Evolutionary conservation across 2,797 vertebrate genomes (phyloP).

Genomic region (Molossus alvarezi): DNA sequence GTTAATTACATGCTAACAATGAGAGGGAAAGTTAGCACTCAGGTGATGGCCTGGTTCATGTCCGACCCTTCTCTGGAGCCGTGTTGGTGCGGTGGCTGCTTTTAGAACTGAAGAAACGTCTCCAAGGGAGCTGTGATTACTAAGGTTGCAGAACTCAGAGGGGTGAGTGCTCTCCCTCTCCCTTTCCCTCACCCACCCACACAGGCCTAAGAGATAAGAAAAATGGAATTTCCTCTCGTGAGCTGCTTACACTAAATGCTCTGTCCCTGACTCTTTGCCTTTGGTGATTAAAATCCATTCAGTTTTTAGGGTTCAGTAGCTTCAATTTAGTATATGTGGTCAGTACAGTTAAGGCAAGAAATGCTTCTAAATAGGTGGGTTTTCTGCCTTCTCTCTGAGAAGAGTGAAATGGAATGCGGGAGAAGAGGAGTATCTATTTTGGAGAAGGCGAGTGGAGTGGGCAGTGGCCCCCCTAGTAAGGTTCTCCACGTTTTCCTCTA

Average conservation of each 20-base stretch:
- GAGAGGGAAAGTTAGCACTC: neutral
- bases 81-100: neutral
- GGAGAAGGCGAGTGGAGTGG: neutral
- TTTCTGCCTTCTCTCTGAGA: neutral
- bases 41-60: neutral
- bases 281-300: conserved; percentile 1
- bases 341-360: neutral
- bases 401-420: neutral
- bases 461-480: neutral
- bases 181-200: no score
- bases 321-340: neutral
- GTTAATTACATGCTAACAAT: neutral
- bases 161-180: neutral
- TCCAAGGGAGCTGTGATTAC: neutral
- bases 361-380: conserved; percentile 19
- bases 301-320: neutral
- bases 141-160: neutral
- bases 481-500: neutral
- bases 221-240: conserved; percentile 35
- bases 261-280: neutral
- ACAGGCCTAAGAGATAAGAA: neutral
- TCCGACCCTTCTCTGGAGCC: neutral
- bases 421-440: neutral
- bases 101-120: neutral
- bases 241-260: neutral